Conservation (phyloP, 2,888 invertebrate species). For the Spilarctia lutea region DNA sequence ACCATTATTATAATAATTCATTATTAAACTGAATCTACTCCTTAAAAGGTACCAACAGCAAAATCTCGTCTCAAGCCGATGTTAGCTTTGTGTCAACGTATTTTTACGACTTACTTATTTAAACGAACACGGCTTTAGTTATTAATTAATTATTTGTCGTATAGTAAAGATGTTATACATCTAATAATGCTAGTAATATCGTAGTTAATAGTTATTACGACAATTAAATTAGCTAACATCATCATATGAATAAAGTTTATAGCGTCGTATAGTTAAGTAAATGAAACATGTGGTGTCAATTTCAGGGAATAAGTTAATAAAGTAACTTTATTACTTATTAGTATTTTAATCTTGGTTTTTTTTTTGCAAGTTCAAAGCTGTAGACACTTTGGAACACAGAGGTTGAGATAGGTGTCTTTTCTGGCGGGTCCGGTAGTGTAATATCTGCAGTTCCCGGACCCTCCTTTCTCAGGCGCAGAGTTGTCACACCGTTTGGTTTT, state of each 20-base stretch:
- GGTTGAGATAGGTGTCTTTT: too few species aligned
- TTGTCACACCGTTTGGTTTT: too few species aligned
- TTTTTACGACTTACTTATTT: background rate
- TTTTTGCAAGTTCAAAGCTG: too few species aligned
- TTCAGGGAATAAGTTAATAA: constrained; percentile 9
- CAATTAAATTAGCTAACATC: constrained; percentile 20
- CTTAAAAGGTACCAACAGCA: background rate
- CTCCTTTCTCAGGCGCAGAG: too few species aligned
- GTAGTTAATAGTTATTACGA: constrained; percentile 4
- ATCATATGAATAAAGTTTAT: constrained; percentile 28
- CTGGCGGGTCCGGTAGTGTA: too few species aligned
- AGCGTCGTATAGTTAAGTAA: constrained; percentile 9
- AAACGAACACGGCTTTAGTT: background rate
- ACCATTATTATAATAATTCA: too few species aligned
- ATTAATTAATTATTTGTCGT: background rate
- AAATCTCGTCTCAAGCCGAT: background rate
- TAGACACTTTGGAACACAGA: too few species aligned
- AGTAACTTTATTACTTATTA: background rate
- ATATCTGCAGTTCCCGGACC: too few species aligned
- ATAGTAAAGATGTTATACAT: background rate
- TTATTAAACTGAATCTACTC: too few species aligned
- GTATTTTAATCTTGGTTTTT: too few species aligned
- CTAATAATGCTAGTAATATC: background rate
- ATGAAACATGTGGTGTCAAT: constrained; percentile 4
- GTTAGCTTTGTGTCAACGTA: background rate